phyloP scores from a whole-genome alignment of 2,888 invertebrate species.

The Odontothrips loti region DNA sequence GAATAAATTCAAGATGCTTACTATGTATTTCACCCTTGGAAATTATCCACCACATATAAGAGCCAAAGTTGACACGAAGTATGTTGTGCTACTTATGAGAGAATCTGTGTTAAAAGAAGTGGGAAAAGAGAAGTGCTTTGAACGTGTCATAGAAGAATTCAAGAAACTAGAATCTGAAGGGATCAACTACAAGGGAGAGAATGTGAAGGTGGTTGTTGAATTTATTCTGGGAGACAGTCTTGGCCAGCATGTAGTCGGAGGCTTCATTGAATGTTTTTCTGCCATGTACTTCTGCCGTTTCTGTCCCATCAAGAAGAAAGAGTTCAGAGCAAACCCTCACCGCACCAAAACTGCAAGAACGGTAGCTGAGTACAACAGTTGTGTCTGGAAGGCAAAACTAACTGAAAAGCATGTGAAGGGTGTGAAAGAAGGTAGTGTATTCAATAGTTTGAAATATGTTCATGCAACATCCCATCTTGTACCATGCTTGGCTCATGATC shows the following conservation, averaged over 20 bases:
- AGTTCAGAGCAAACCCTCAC: not conserved
- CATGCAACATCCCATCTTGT: not conserved
- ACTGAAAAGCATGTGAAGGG: not conserved
- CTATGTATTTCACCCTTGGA: not conserved
- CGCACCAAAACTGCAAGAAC: not conserved
- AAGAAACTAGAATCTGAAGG: not conserved
- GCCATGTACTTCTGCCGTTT: not conserved
- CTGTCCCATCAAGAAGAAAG: not conserved
- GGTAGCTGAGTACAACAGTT: not conserved
- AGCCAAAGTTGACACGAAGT: not conserved
- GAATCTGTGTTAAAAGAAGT: not conserved
- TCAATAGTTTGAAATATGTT: not conserved
- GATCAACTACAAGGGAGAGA: not conserved
- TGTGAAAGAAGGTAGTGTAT: not conserved
- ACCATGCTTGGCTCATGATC: not conserved
- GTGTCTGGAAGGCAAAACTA: not conserved
- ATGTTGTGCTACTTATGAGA: not conserved
- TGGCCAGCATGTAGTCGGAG: not conserved
- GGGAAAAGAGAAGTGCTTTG: not conserved
- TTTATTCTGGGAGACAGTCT: not conserved
- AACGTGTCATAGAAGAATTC: not conserved
- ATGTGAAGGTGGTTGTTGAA: not conserved
- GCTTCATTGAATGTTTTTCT: not conserved
- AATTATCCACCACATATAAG: not conserved
- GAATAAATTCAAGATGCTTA: not conserved